Base-by-base conservation (phyloP, 1,140 invertebrate genomes). In the Rhagoletis pomonella region DNA sequence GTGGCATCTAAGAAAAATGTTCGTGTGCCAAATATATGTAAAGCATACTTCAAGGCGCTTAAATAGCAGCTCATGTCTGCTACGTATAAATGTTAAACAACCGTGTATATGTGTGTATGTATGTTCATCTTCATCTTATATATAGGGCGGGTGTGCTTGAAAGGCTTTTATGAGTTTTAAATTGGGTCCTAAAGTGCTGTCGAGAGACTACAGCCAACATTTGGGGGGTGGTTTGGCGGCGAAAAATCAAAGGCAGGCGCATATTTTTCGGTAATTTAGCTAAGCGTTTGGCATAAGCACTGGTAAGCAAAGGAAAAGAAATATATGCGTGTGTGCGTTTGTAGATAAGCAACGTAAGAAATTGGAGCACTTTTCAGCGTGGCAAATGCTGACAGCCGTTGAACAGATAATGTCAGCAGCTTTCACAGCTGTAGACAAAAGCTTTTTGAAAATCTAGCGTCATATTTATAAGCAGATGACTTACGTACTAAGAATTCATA, bases 11-110 rank as follows among this genome's bases (percentile, higher is more conserved):
- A 59, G 29, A 29, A 29, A 29, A 29, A 29, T 29, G 29, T 29
- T 29, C 29, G 29, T 29, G 29, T 29, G 55, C 50, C 42, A 29
- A 29, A 69, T 73, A 44, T 59, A 44, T 77, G 60, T 87, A 55
- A 69, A 69, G 86, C 65, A 87, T 55, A 58, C 73, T 81, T 81
- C 73, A 81, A 81, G 73, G 67, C 86, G 86, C 69, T 87, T 58
- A 47, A 55, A 73, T 39, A 47, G 58, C 17, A 47, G 77, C 55
- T 9, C 10, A 47, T 19, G 19, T 3, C 50, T 47, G 7, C 85
- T 29, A 42, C 19, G 65, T 29, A 86, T 58, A 50, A 77, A 42
- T 73, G 4, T 17, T n/a, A 44, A 2, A 39, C 17, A 58, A 3
- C 42, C 14, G 50, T 55, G 7, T 42, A 9, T 87, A 1, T 42